Conservation (phyloP, 2,797 vertebrate species). For the Gambusia yucatana region DNA sequence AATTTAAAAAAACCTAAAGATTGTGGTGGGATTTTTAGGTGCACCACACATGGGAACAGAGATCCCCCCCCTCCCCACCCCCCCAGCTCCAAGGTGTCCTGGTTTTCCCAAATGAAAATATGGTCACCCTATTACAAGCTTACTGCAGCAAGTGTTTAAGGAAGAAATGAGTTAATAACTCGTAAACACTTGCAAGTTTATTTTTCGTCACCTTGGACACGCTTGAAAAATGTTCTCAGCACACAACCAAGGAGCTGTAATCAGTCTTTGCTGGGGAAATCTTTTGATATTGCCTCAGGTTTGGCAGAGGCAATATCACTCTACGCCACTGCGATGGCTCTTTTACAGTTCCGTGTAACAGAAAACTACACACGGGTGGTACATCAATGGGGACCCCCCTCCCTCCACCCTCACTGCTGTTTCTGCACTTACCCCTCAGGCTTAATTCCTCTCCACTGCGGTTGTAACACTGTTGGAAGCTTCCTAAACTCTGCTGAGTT, state of each 20-base stretch:
- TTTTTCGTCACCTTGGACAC: not conserved
- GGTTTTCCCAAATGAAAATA: too few species aligned
- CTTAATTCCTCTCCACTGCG: slow-evolving; percentile 1
- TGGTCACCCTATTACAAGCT: not conserved
- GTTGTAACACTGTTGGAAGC: slow-evolving; percentile 21
- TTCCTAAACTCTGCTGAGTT: slow-evolving; percentile 22
- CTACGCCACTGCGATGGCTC: slow-evolving; percentile 10
- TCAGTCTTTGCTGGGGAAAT: slow-evolving; percentile 9
- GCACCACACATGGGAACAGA: too few species aligned
- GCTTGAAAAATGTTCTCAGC: not conserved
- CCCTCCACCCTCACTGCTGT: not conserved
- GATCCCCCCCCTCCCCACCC: too few species aligned
- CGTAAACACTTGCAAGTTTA: slow-evolving; percentile 2
- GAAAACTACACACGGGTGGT: not conserved
- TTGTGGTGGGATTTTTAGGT: too few species aligned
- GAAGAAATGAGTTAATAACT: not conserved
- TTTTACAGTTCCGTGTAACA: not conserved
- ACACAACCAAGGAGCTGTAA: slow-evolving; percentile 9
- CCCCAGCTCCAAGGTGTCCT: too few species aligned
- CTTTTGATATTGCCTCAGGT: slow-evolving; percentile 5
- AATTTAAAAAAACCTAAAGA: too few species aligned
- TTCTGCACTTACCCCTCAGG: not conserved
- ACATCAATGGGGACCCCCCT: not conserved
- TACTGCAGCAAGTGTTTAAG: not conserved
- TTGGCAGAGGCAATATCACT: slow-evolving; percentile 16